Conservation (phyloP, 2,113 vertebrate species). For the Odocoileus hemionus region DNA sequence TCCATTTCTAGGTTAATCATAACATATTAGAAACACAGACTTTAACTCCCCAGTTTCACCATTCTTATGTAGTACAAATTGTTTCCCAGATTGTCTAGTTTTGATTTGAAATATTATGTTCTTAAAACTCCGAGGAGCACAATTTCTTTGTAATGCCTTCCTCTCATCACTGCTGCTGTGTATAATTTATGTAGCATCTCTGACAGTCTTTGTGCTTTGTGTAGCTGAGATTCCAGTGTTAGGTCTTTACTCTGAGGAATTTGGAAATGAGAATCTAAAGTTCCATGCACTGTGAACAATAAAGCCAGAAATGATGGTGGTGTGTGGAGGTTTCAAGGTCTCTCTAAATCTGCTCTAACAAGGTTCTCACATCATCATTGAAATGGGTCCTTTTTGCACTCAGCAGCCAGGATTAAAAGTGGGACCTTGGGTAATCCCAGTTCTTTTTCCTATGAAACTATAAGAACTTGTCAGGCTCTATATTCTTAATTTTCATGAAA, state of each 20-base stretch:
- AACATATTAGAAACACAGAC: constrained; percentile 30
- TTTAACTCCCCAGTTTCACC: neutral
- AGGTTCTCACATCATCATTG: neutral
- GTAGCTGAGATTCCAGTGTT: neutral
- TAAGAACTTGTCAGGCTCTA: constrained; percentile 2
- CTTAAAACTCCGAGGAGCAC: constrained; percentile 2
- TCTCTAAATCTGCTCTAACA: constrained; percentile 30
- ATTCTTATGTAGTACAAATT: constrained; percentile 16
- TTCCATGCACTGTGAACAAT: constrained; percentile 22
- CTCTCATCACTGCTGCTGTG: neutral
- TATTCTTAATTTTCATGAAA: constrained; percentile 28
- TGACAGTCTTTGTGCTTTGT: constrained; percentile 30
- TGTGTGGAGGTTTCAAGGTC: constrained; percentile 28
- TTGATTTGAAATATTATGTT: constrained; percentile 56
- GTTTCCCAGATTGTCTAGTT: constrained; percentile 50
- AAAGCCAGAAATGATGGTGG: constrained; percentile 4
- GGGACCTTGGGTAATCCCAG: neutral
- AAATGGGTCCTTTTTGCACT: neutral
- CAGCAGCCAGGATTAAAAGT: constrained; percentile 33
- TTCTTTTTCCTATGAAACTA: neutral
- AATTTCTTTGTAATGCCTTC: neutral
- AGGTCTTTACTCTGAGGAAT: constrained; percentile 26
- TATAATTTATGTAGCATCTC: constrained; percentile 50
- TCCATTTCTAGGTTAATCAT: constrained; percentile 31
- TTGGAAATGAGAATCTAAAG: constrained; percentile 49